Percentiles rank a stretch among this genome's conserved stretches.
These are phyloP conservation scores for Dugesia japonica DNA, from an alignment of 2,888 invertebrate genomes.

Conservation along the genomic window DNA sequence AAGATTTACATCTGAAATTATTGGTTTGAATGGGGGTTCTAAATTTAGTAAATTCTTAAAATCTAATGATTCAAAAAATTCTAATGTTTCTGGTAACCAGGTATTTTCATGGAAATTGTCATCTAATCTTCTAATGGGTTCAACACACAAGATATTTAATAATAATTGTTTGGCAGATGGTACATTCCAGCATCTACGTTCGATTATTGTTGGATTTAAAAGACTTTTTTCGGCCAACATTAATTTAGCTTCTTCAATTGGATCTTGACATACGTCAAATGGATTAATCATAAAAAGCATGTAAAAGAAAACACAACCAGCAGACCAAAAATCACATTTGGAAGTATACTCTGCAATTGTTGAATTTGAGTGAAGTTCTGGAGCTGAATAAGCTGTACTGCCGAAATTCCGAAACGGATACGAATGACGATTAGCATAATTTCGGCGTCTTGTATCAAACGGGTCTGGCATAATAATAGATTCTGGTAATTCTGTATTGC, in stretches of 20 bases:
- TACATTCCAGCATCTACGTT: neutral
- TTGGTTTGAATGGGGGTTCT: neutral
- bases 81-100: neutral
- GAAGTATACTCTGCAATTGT: neutral
- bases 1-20: neutral
- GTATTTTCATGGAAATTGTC: neutral
- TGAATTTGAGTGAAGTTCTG: neutral
- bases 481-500: neutral
- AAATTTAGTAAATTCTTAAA: neutral
- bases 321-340: constrained; percentile 5
- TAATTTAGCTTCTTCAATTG: neutral
- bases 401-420: neutral
- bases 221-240: neutral
- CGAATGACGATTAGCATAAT: neutral
- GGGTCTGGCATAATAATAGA: neutral
- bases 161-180: neutral
- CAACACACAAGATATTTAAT: neutral
- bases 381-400: neutral
- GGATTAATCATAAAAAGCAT: constrained; percentile 12
- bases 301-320: neutral
- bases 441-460: neutral
- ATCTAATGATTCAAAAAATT: neutral
- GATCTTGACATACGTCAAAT: neutral
- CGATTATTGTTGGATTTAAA: neutral
- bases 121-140: neutral